A percentile compares a stretch with the other conserved stretches of the same genome.
These are phyloP conservation scores for Temnothorax unifasciatus DNA, from an alignment of 2,888 invertebrate genomes.

Conservation along the genomic window DNA sequence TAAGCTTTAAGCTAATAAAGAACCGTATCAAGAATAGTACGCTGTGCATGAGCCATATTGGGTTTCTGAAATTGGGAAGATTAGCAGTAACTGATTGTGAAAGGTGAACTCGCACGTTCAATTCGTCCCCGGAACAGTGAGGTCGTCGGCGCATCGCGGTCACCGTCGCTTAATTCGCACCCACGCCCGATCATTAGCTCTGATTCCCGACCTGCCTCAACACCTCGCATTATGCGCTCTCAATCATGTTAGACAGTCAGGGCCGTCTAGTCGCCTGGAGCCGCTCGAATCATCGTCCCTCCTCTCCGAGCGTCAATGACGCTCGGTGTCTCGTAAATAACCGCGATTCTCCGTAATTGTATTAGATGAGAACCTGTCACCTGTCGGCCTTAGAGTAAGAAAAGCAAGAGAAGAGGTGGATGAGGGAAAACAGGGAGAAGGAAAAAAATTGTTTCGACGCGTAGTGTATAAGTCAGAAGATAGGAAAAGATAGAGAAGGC, in stretches of 20 bases:
- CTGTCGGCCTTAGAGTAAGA: constrained; percentile 58
- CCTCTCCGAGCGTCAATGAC: constrained; percentile 68
- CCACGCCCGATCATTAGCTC: constrained; percentile 83
- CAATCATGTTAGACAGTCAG: constrained; percentile 75
- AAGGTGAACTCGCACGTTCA: constrained; percentile 5
- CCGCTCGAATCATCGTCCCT: constrained; percentile 61
- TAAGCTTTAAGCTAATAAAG: not conserved
- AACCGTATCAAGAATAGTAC: not conserved
- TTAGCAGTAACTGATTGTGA: not conserved
- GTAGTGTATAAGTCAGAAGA: constrained; percentile 4
- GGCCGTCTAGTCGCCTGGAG: constrained; percentile 63
- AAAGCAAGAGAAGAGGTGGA: not conserved
- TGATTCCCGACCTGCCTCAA: constrained; percentile 81
- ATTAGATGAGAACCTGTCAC: constrained; percentile 84
- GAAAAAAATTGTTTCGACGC: constrained; percentile 33
- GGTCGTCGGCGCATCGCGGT: constrained; percentile 42
- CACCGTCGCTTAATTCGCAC: constrained; percentile 80
- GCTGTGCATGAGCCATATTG: no score
- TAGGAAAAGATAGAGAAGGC: constrained; percentile 46
- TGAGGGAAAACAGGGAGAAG: constrained; percentile 8
- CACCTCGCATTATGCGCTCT: constrained; percentile 84
- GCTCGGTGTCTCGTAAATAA: constrained; percentile 81
- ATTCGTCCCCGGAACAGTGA: constrained; percentile 15
- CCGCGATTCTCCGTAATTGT: constrained; percentile 82
- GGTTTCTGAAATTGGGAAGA: not conserved